These are phyloP conservation scores for Trogon surrucura DNA, from an alignment of 2,113 vertebrate genomes.

Conservation along the genomic window DNA sequence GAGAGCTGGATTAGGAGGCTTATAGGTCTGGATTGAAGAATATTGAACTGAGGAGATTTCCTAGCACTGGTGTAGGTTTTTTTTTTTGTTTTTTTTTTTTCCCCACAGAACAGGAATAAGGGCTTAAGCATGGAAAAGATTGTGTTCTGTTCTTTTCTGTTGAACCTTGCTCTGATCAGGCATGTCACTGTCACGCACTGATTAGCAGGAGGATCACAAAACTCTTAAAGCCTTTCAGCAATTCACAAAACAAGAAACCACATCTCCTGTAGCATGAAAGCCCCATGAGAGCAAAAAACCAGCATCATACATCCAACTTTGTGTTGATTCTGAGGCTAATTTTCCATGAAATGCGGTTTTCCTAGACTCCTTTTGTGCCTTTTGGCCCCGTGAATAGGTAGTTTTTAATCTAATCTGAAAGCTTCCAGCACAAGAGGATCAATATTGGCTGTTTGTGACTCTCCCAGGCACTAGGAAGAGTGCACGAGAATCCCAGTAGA, in stretches of 20 bases:
- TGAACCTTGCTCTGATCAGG: slow-evolving; percentile 17
- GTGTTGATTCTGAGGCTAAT: slow-evolving; percentile 39
- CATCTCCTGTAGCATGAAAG: slow-evolving; percentile 25
- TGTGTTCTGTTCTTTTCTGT: not conserved
- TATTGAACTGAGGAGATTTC: not conserved
- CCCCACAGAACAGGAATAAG: not conserved
- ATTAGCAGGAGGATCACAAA: slow-evolving; percentile 5
- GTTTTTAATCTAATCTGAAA: slow-evolving; percentile 50
- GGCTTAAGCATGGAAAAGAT: not conserved
- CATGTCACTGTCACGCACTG: slow-evolving; percentile 2
- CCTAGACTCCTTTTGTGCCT: slow-evolving; percentile 10
- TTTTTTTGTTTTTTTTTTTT: not conserved
- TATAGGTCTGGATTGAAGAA: not conserved
- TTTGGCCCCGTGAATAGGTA: not conserved
- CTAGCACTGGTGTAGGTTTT: not conserved
- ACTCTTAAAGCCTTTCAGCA: not conserved
- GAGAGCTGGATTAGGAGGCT: not conserved
- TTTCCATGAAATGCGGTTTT: slow-evolving; percentile 53
- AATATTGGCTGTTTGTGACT: slow-evolving; percentile 16
- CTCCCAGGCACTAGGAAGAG: not conserved
- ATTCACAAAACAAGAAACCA: not conserved
- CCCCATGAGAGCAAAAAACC: not conserved
- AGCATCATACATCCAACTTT: not conserved
- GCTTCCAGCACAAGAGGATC: not conserved
- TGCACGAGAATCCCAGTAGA: not conserved